phyloP scores from a whole-genome alignment of 2,888 invertebrate species.

The Synergus japonicus region DNA sequence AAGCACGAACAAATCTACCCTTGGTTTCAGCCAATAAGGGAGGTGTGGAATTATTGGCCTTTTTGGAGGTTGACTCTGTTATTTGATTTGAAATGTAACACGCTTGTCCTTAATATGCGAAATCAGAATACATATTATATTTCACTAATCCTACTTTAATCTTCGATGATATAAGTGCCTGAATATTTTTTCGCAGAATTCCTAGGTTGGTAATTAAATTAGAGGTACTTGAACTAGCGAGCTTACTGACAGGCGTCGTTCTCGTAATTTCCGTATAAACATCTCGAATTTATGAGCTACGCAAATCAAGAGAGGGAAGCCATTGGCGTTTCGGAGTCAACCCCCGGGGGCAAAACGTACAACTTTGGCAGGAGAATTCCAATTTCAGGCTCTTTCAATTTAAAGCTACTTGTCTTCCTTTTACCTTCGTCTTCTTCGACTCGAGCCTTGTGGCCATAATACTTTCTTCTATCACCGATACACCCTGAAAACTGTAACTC shows the following conservation, averaged over 20 bases:
- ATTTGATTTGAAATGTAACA: not conserved
- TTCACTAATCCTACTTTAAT: not conserved
- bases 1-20: conserved; percentile 56
- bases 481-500: conserved; percentile 18
- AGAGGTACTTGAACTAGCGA: conserved; percentile 9
- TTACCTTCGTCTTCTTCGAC: conserved; percentile 51
- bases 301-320: conserved; percentile 28
- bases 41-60: not conserved
- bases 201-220: conserved; percentile 18
- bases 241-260: conserved; percentile 45
- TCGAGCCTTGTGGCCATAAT: conserved; percentile 14
- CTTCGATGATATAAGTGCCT: not conserved
- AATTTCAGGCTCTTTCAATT: conserved; percentile 73
- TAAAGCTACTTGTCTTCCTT: conserved; percentile 71
- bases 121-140: not conserved
- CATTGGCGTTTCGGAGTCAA: conserved; percentile 52
- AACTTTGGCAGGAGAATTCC: conserved; percentile 73
- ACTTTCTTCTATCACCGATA: conserved; percentile 4
- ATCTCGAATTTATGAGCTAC: conserved; percentile 61
- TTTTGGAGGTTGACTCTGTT: not conserved
- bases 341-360: conserved; percentile 54
- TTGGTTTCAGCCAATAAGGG: conserved; percentile 36
- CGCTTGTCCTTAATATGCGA: not conserved
- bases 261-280: conserved; percentile 67
- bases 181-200: not conserved